Evolutionary conservation across 2,888 invertebrate species (phyloP).

Genomic region (Pherbina coryleti): DNA sequence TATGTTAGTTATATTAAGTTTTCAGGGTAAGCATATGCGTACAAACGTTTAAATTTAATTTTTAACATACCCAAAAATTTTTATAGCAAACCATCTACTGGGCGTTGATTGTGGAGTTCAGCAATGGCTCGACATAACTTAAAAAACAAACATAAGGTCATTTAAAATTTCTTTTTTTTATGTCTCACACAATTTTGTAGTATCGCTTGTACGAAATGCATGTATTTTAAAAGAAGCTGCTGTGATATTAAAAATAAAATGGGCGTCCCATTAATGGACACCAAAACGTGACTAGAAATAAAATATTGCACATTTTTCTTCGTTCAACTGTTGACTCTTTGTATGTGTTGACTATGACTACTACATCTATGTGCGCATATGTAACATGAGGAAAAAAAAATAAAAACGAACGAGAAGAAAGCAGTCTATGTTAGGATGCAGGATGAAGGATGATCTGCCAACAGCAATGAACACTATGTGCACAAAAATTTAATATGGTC

Average conservation of each 20-base stretch:
- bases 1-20: too few relatives aligned
- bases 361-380: background rate
- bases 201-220: too few relatives aligned
- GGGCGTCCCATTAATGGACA: conserved; percentile 31
- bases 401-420: background rate
- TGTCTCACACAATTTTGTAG: too few relatives aligned
- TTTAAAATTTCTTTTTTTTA: too few relatives aligned
- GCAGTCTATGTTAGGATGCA: background rate
- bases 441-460: background rate
- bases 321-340: background rate
- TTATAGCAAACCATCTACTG: too few relatives aligned
- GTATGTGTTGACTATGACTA: conserved; percentile 14
- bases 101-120: too few relatives aligned
- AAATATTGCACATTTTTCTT: conserved; percentile 21
- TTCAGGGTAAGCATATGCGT: too few relatives aligned
- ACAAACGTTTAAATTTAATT: too few relatives aligned
- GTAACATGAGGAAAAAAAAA: background rate
- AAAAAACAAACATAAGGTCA: too few relatives aligned
- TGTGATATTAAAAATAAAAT: conserved; percentile 21
- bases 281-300: conserved; percentile 38
- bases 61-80: too few relatives aligned
- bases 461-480: background rate
- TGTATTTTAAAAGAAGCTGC: too few relatives aligned
- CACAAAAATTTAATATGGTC: conserved; percentile 40
- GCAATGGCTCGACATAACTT: too few relatives aligned